phyloP scores from a whole-genome alignment of 1,140 invertebrate genomes.

The Rhyzopertha dominica region DNA sequence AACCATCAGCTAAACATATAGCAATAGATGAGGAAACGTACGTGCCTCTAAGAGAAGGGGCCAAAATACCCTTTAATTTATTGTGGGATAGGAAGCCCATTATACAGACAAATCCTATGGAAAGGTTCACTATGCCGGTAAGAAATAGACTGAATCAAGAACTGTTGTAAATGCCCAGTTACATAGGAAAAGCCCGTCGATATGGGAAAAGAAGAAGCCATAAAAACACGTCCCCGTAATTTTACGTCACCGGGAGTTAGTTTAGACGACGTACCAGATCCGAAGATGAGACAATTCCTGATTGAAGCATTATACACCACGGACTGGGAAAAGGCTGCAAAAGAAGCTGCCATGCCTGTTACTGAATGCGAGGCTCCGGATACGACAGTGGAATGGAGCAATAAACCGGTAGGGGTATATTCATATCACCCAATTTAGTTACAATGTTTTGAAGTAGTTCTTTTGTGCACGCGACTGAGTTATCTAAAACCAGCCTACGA shows the following conservation, averaged over 20 bases:
- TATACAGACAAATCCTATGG: slow-evolving; percentile 26
- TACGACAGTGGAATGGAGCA: slow-evolving; percentile 16
- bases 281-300: slow-evolving; percentile 35
- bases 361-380: slow-evolving; percentile 19
- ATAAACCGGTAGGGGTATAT: slow-evolving; percentile 10
- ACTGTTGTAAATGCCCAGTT: slow-evolving; percentile 9
- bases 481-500: slow-evolving; percentile 6
- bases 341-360: slow-evolving; percentile 11
- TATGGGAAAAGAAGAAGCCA: slow-evolving; percentile 30
- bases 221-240: slow-evolving; percentile 45
- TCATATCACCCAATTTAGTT: neutral
- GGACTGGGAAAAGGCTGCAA: slow-evolving; percentile 23
- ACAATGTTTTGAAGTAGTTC: neutral
- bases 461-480: neutral
- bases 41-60: slow-evolving; percentile 22
- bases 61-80: slow-evolving; percentile 36
- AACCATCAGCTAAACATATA: slow-evolving; percentile 8
- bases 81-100: slow-evolving; percentile 30
- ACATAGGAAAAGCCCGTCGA: slow-evolving; percentile 35
- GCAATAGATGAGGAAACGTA: slow-evolving; percentile 32
- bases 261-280: slow-evolving; percentile 48
- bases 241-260: slow-evolving; percentile 48
- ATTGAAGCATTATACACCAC: slow-evolving; percentile 34
- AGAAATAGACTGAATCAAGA: slow-evolving; percentile 8
- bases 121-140: slow-evolving; percentile 20